These are phyloP conservation scores for Periplaneta americana DNA, from an alignment of 1,140 invertebrate genomes.

Conservation along the genomic window DNA sequence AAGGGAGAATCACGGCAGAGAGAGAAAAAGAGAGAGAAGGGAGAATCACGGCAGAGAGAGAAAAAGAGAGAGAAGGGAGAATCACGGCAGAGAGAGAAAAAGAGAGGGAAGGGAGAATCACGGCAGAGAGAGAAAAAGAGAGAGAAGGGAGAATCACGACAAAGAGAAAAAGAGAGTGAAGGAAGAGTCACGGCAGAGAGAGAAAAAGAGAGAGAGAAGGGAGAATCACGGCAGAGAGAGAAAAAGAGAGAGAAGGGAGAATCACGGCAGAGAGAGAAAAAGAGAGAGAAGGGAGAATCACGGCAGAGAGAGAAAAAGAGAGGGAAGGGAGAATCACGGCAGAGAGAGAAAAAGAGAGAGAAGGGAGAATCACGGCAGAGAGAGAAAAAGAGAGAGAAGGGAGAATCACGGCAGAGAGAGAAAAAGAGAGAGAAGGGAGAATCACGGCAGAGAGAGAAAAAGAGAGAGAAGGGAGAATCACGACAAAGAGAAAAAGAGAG, in stretches of 20 bases:
- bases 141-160: not conserved
- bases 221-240: not conserved
- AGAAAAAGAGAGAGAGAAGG: not conserved
- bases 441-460: not conserved
- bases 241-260: not conserved
- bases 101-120: not conserved
- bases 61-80: not conserved
- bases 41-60: not conserved
- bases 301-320: not conserved
- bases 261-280: not conserved
- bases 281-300: not conserved
- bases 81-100: not conserved
- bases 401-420: not conserved
- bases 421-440: not conserved
- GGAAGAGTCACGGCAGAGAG: not conserved
- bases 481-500: not conserved
- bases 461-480: not conserved
- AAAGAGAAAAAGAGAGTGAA: not conserved
- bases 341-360: not conserved
- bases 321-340: not conserved
- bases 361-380: not conserved
- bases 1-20: not conserved
- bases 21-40: not conserved
- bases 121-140: not conserved
- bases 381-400: not conserved